Evolutionary conservation across 1,140 invertebrate species (phyloP).

Genomic region (Eumaeus atala): DNA sequence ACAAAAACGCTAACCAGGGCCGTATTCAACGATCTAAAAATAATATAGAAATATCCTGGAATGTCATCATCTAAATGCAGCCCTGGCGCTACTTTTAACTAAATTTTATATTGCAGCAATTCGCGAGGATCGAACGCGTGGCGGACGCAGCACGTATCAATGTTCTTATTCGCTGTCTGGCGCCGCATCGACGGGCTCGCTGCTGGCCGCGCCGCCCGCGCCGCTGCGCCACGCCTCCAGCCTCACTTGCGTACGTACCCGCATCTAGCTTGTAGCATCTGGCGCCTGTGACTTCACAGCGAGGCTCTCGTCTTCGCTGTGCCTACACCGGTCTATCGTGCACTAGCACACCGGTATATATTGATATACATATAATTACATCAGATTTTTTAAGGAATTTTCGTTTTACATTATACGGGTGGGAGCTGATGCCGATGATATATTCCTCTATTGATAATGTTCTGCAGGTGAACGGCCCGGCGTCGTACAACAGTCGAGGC

Average conservation of each 20-base stretch:
- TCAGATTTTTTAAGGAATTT: no score
- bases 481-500: slow-evolving; percentile 61
- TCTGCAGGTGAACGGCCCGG: slow-evolving; percentile 64
- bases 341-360: no score
- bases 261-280: neutral
- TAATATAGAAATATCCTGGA: no score
- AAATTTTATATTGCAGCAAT: slow-evolving; percentile 79
- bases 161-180: slow-evolving; percentile 91
- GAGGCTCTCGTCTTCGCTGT: no score
- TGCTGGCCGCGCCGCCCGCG: slow-evolving; percentile 58
- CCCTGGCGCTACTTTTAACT: neutral
- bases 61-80: no score
- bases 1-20: no score
- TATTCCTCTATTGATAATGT: slow-evolving; percentile 11
- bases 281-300: no score
- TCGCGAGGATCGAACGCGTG: slow-evolving; percentile 93
- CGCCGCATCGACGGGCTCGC: slow-evolving; percentile 74
- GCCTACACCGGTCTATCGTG: no score
- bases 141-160: slow-evolving; percentile 96
- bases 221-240: slow-evolving; percentile 65
- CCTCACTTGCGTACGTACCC: slow-evolving; percentile 57
- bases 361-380: no score
- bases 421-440: neutral
- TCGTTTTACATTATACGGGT: no score
- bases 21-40: no score